Evolutionary conservation across 1,140 invertebrate species (phyloP).

Genomic region (Atta cephalotes): DNA sequence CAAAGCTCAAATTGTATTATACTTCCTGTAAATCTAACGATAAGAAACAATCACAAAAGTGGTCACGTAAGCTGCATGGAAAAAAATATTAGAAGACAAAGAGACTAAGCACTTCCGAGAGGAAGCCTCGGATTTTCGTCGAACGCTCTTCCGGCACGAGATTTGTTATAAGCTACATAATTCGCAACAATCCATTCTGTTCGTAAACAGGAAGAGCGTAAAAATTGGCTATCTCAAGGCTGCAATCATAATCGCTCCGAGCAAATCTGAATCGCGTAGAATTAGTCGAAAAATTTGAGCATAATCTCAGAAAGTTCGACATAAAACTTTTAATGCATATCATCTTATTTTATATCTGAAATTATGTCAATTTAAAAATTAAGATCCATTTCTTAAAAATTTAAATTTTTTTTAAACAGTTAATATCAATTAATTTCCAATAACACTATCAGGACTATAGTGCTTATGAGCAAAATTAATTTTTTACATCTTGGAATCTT

Average conservation of each 20-base stretch:
- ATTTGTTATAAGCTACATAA: slow-evolving; percentile 18
- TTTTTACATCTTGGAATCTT: not conserved
- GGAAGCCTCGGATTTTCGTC: slow-evolving; percentile 56
- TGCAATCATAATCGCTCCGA: not conserved
- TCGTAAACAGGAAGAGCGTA: slow-evolving; percentile 47
- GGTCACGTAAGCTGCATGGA: slow-evolving; percentile 19
- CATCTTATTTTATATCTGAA: not conserved
- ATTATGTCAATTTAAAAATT: not conserved
- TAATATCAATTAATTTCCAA: not conserved
- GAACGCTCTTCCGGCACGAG: slow-evolving; percentile 46
- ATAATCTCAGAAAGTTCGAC: not conserved
- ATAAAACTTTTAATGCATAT: not conserved
- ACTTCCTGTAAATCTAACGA: slow-evolving; percentile 42
- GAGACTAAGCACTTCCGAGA: slow-evolving; percentile 50
- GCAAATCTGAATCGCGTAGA: not conserved
- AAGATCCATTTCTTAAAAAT: no score
- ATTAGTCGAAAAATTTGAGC: not conserved
- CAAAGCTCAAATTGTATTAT: not conserved
- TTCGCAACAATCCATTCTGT: not conserved
- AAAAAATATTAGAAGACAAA: slow-evolving; percentile 47
- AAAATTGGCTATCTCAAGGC: slow-evolving; percentile 24
- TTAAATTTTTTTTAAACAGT: not conserved
- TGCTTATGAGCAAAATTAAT: not conserved
- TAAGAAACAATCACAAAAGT: slow-evolving; percentile 52
- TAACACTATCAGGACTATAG: not conserved